Evolutionary conservation across 2,888 invertebrate genomes (phyloP).

Genomic region (Diaprepes abbreviatus): DNA sequence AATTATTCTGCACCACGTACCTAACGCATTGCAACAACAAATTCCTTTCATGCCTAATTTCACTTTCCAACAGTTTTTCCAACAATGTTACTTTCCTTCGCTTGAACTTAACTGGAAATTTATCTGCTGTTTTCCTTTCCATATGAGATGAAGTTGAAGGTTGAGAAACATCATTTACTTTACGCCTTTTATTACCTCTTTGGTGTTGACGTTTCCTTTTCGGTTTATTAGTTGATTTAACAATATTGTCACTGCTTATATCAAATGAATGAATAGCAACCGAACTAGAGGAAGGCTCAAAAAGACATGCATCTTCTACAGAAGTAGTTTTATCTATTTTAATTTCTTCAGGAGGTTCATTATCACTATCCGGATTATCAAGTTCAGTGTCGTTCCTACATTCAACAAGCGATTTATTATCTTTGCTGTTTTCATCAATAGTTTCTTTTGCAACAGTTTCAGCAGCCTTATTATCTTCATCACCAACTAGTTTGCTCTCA

Average conservation of each 20-base stretch:
- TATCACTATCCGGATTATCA: constrained; percentile 58
- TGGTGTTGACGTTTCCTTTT: constrained; percentile 30
- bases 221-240: background rate
- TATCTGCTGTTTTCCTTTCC: constrained; percentile 31
- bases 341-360: constrained; percentile 70
- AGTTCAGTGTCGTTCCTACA: background rate
- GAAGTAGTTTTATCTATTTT: constrained; percentile 62
- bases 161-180: background rate
- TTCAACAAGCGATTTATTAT: background rate
- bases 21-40: constrained; percentile 88
- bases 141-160: constrained; percentile 19
- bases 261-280: background rate
- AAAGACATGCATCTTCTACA: constrained; percentile 15
- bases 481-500: background rate
- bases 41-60: constrained; percentile 90
- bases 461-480: background rate
- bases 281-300: too few relatives aligned
- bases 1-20: constrained; percentile 82
- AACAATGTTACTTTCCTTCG: constrained; percentile 72
- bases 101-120: constrained; percentile 56
- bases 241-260: constrained; percentile 24
- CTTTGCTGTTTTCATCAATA: background rate
- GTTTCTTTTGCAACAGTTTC: background rate
- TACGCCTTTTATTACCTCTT: constrained; percentile 7
- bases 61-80: constrained; percentile 79